A percentile compares a stretch with the other conserved stretches of the same genome.
These are phyloP conservation scores for Channallabes apus DNA, from an alignment of 2,797 vertebrate genomes.

Conservation along the genomic window DNA sequence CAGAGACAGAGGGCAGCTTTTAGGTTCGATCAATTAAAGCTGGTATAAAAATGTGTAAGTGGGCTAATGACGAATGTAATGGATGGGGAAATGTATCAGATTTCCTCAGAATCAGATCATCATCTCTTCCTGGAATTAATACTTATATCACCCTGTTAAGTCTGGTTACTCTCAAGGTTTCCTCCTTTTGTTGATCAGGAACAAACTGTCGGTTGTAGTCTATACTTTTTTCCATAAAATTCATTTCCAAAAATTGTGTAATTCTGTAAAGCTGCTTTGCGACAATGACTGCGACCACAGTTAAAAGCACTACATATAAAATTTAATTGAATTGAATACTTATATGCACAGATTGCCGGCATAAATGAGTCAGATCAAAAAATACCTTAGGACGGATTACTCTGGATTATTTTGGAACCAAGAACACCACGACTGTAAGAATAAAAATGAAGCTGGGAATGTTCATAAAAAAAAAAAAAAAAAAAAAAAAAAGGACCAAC, in stretches of 20 bases:
- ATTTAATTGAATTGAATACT: neutral
- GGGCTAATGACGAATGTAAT: neutral
- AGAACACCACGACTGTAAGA: neutral
- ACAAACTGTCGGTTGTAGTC: no score
- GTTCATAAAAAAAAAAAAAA: no score
- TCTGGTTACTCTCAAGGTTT: no score
- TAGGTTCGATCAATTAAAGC: neutral
- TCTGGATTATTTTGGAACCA: neutral
- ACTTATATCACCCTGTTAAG: no score
- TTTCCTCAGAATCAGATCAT: neutral
- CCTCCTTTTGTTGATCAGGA: no score
- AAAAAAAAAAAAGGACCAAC: neutral
- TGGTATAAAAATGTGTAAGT: neutral
- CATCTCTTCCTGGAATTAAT: neutral
- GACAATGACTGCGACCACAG: no score
- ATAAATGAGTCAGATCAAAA: neutral
- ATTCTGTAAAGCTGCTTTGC: no score
- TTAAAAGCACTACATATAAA: no score
- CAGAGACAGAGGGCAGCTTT: conserved; percentile 25
- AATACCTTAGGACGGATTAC: neutral
- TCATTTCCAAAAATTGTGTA: no score
- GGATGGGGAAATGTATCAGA: neutral
- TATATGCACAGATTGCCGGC: neutral
- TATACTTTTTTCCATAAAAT: no score
- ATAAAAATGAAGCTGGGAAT: neutral